phyloP scores from a whole-genome alignment of 2,113 vertebrate genomes.

The Arizona elegans region DNA sequence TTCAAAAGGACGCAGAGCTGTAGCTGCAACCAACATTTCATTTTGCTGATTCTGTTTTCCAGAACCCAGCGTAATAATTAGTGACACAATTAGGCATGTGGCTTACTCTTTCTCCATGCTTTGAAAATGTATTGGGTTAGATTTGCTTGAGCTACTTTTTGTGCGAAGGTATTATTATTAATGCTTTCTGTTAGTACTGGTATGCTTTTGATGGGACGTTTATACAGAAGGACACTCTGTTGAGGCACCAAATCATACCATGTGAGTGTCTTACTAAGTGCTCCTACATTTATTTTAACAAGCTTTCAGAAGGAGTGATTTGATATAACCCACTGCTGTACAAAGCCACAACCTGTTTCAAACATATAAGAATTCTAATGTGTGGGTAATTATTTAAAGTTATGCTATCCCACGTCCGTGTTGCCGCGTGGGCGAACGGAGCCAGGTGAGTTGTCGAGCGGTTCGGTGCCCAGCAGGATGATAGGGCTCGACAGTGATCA shows the following conservation, averaged over 20 bases:
- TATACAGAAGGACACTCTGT: neutral
- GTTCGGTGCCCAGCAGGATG: too few species aligned
- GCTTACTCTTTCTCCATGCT: neutral
- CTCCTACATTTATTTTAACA: neutral
- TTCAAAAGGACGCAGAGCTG: neutral
- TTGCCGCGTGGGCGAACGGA: too few species aligned
- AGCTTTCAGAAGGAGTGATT: neutral
- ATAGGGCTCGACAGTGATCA: too few species aligned
- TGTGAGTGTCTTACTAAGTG: neutral
- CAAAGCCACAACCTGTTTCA: neutral
- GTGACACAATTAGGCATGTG: neutral
- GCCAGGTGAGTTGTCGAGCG: too few species aligned
- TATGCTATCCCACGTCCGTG: too few species aligned
- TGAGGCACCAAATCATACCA: neutral
- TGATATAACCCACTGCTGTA: neutral
- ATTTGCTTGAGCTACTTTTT: neutral
- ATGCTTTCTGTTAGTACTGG: neutral
- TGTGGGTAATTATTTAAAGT: neutral
- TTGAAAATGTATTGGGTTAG: neutral
- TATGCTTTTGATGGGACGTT: neutral
- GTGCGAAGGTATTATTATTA: neutral
- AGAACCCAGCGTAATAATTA: conserved; percentile 51
- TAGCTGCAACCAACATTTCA: conserved; percentile 20
- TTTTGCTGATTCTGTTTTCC: conserved; percentile 27
- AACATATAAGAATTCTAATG: neutral